Base-by-base conservation (phyloP, 2,113 vertebrate genomes). In the Aegypius monachus region DNA sequence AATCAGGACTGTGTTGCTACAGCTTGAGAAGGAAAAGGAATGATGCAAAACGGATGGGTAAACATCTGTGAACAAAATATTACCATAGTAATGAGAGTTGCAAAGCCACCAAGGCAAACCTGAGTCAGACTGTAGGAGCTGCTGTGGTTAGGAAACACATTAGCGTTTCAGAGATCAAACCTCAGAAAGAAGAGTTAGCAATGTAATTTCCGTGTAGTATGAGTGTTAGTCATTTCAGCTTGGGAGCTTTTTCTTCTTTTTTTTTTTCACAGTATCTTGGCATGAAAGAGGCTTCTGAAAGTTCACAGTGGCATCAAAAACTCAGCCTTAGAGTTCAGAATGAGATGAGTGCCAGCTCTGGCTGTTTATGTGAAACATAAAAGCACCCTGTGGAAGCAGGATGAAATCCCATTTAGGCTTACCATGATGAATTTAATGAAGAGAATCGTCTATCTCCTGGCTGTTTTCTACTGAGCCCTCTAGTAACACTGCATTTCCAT, bases 341-440 rank as follows among this genome's bases (percentile, higher is more conserved):
- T 27, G 21, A 80, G 58, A 32, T 56, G 32, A 68, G 22, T 81
- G 88, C 65, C 56, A 93, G 61, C 42, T 77, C 78, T 84, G 65
- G 31, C 72, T 95, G 52, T 63, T 84, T 55, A 52, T 2, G 1
- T 79, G 81, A 84, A 93, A 87, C 21, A 65, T 66, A 66, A 95
- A 95, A 91, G 81, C 48, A 87, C 65, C 36, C 48, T 19, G 36
- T 40, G 63, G 82, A 90, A 81, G 71, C 48, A 65, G 55, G 67
- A 88, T 93, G 77, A 93, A 92, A 94, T 81, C 83, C 52, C 47
- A 65, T 95, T 96, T 71, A 79, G 72, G 62, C 40, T 95, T 88
- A 75, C 56, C 72, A 40, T 43, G 34, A 81, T 65, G 47, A n/a
- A 52, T 89, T 90, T 91, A 88, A 84, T 84, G 68, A 63, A 84